Evolutionary conservation across 2,888 invertebrate genomes (phyloP).

Genomic region (Agrotis ipsilon): DNA sequence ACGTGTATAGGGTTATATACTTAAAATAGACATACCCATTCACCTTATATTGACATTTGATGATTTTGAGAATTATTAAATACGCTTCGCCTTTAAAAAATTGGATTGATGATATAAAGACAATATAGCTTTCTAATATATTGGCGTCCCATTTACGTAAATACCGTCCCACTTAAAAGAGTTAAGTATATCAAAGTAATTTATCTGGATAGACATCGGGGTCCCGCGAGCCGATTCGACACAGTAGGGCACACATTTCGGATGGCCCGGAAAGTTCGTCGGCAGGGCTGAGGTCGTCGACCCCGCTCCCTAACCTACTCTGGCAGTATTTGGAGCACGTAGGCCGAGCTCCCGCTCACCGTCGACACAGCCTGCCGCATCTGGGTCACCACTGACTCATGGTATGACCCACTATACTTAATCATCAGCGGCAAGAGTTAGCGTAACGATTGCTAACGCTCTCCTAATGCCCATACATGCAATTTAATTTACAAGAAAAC

Average conservation of each 20-base stretch:
- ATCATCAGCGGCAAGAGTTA: conserved; percentile 77
- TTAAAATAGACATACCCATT: neutral
- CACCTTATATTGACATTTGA: neutral
- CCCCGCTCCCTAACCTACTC: conserved; percentile 89
- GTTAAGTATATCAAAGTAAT: conserved; percentile 39
- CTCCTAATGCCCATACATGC: conserved; percentile 63
- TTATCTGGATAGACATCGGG: conserved; percentile 48
- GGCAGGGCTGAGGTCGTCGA: conserved; percentile 82
- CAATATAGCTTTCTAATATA: conserved; percentile 2
- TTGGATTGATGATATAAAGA: neutral
- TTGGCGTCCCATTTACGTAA: neutral
- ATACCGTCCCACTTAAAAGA: conserved; percentile 27
- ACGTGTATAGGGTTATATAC: conserved; percentile 1
- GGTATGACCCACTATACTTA: conserved; percentile 81
- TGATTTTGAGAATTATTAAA: neutral
- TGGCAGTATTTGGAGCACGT: conserved; percentile 87
- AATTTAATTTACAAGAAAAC: conserved; percentile 57
- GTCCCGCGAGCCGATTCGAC: conserved; percentile 49
- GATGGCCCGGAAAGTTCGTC: conserved; percentile 80
- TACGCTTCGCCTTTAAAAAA: neutral
- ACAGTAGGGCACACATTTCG: conserved; percentile 67
- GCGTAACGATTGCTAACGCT: conserved; percentile 64
- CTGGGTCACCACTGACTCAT: conserved; percentile 88
- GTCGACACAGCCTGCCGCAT: conserved; percentile 85
- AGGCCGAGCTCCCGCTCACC: conserved; percentile 80